A percentile compares a stretch with the other conserved stretches of the same genome.
phyloP scores from a whole-genome alignment of 2,888 invertebrate genomes.

The Peribatodes rhomboidaria region DNA sequence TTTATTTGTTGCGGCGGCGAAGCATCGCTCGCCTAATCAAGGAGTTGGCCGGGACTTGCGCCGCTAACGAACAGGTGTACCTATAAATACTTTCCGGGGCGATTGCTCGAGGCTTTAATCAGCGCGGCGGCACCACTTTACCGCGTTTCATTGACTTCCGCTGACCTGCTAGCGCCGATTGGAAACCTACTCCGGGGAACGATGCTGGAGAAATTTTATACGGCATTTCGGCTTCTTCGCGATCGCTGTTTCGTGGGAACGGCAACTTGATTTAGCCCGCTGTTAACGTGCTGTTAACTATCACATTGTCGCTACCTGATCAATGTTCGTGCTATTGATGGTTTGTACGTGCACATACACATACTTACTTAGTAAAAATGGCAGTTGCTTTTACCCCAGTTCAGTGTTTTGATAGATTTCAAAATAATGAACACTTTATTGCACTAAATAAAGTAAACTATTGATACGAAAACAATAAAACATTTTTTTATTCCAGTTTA shows the following conservation, averaged over 20 bases:
- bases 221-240: conserved; percentile 64
- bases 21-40: conserved; percentile 85
- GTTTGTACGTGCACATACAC: background rate
- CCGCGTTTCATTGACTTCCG: conserved; percentile 84
- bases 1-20: conserved; percentile 81
- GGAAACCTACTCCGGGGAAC: conserved; percentile 81
- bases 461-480: too few relatives aligned
- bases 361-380: background rate
- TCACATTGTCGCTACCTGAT: conserved; percentile 30
- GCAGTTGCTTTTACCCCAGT: too few relatives aligned
- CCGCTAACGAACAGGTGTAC: conserved; percentile 86
- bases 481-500: too few relatives aligned
- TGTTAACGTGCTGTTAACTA: conserved; percentile 24
- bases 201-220: conserved; percentile 74
- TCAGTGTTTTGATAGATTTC: too few relatives aligned
- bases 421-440: too few relatives aligned
- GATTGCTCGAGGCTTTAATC: conserved; percentile 86
- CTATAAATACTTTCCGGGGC: conserved; percentile 85
- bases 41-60: conserved; percentile 83
- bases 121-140: conserved; percentile 83
- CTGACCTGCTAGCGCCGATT: conserved; percentile 81
- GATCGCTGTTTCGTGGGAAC: conserved; percentile 49
- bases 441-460: too few relatives aligned
- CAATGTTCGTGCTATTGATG: background rate
- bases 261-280: conserved; percentile 57